Percentiles rank a stretch among this genome's conserved stretches.
These are phyloP conservation scores for Macaria liturata DNA, from an alignment of 2,888 invertebrate species.

Conservation along the genomic window DNA sequence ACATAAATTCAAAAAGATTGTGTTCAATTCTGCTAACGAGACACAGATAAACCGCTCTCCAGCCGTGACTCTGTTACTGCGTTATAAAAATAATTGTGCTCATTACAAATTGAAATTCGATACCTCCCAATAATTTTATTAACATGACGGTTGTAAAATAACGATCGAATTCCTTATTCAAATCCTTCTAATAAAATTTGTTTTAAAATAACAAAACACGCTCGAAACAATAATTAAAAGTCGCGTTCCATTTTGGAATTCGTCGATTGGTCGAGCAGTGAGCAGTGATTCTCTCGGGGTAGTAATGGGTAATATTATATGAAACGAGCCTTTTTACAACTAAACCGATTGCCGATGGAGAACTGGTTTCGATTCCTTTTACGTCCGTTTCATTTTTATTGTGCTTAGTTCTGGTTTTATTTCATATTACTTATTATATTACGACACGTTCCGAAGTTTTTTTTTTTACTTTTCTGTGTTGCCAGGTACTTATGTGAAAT, in stretches of 20 bases:
- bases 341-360: slow-evolving; percentile 69
- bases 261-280: slow-evolving; percentile 69
- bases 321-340: slow-evolving; percentile 80
- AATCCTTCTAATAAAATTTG: slow-evolving; percentile 52
- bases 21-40: slow-evolving; percentile 9
- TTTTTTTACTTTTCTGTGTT: slow-evolving; percentile 37
- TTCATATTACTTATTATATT: slow-evolving; percentile 71
- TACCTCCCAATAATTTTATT: slow-evolving; percentile 23
- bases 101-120: slow-evolving; percentile 28
- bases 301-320: slow-evolving; percentile 81
- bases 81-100: slow-evolving; percentile 15
- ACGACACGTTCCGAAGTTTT: slow-evolving; percentile 61
- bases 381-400: slow-evolving; percentile 72
- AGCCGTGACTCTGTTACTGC: not conserved
- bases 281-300: slow-evolving; percentile 76
- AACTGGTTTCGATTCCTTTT: slow-evolving; percentile 75
- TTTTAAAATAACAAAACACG: slow-evolving; percentile 58
- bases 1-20: not conserved
- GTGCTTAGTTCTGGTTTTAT: slow-evolving; percentile 70
- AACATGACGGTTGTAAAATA: slow-evolving; percentile 26
- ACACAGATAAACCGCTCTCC: slow-evolving; percentile 13
- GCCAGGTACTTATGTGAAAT: slow-evolving; percentile 16
- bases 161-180: slow-evolving; percentile 40
- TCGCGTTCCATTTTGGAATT: slow-evolving; percentile 65
- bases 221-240: slow-evolving; percentile 78